phyloP scores from a whole-genome alignment of 2,113 vertebrate genomes.

The Opisthocomus hoazin region DNA sequence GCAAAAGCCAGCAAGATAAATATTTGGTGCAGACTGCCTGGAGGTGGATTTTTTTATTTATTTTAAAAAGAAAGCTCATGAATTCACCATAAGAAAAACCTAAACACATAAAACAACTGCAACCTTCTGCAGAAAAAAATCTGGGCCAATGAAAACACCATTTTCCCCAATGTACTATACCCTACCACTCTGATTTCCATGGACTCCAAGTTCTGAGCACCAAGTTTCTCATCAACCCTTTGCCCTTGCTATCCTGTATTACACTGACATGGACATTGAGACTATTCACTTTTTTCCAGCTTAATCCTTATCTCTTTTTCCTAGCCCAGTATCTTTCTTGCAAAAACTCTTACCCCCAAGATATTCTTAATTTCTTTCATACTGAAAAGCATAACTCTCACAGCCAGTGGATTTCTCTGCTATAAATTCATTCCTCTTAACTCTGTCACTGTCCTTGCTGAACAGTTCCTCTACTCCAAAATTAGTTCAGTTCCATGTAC shows the following conservation, averaged over 20 bases:
- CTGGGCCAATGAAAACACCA: not conserved
- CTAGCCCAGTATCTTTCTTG: not conserved
- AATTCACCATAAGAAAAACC: not conserved
- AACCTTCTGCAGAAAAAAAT: not conserved
- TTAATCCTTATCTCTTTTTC: not conserved
- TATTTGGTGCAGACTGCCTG: not conserved
- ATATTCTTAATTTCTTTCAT: not conserved
- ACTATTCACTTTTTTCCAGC: not conserved
- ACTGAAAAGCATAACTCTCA: not conserved
- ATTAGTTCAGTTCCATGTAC: not conserved
- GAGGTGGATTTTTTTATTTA: not conserved
- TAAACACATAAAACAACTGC: not conserved
- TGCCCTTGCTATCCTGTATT: not conserved
- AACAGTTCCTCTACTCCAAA: not conserved
- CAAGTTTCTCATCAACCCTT: not conserved
- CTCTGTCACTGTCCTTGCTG: not conserved
- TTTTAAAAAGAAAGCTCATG: not conserved
- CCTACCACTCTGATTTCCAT: not conserved
- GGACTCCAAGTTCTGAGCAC: not conserved
- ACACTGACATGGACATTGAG: not conserved
- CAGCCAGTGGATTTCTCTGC: not conserved
- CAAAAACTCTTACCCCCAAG: not conserved
- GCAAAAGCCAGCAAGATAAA: conserved; percentile 22
- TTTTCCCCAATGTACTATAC: not conserved
- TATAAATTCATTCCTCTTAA: not conserved